Evolutionary conservation across 2,797 vertebrate genomes (phyloP).

Genomic region (Bradypodion pumilum): DNA sequence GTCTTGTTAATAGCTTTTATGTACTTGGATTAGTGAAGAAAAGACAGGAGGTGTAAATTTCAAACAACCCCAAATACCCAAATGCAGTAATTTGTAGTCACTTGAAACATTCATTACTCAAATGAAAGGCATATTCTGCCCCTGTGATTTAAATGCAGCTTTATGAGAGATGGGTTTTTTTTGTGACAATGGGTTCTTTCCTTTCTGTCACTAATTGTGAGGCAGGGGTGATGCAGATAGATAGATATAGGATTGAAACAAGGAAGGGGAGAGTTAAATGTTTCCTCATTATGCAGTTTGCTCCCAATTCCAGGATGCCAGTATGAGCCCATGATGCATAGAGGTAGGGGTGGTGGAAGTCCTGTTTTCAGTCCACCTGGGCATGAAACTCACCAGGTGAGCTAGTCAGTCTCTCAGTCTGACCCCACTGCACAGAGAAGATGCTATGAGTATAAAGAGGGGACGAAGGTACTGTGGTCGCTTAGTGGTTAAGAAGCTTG

Average conservation of each 20-base stretch:
- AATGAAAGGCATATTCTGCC: not conserved
- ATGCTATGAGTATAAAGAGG: not conserved
- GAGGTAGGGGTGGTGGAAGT: not conserved
- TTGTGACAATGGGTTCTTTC: not conserved
- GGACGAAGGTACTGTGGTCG: too few species aligned
- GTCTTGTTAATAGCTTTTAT: too few species aligned
- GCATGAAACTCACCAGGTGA: too few species aligned
- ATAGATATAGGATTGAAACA: not conserved
- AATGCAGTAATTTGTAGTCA: not conserved
- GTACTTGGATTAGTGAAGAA: not conserved
- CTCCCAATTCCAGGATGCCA: not conserved
- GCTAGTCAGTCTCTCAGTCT: not conserved
- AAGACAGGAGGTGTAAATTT: accelerated
- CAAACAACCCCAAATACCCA: not conserved
- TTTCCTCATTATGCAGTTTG: not conserved
- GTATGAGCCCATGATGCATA: not conserved
- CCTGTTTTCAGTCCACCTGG: not conserved
- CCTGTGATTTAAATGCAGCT: not conserved
- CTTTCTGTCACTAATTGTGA: not conserved
- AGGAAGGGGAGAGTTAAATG: not conserved
- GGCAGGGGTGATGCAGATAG: not conserved
- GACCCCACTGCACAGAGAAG: not conserved
- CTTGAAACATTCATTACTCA: not conserved
- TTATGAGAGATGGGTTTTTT: not conserved
- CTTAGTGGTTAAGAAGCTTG: too few species aligned